Base-by-base conservation (phyloP, 2,888 invertebrate species). In the Limnephilus marmoratus region DNA sequence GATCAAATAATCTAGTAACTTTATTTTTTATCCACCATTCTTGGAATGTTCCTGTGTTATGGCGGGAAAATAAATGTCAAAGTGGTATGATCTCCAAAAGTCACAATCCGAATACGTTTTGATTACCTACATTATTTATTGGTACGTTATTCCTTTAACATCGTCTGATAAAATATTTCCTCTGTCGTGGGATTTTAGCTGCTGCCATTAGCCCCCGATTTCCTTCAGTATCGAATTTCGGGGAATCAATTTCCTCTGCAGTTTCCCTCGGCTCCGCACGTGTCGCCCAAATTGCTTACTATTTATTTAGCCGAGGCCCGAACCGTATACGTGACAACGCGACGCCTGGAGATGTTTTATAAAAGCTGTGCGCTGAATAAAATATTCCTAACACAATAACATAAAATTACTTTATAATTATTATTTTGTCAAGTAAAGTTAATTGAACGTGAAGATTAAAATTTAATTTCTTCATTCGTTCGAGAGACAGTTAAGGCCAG, bases 241-340 rank as follows among this genome's bases (percentile, higher is more conserved):
- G 9, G 37, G 37, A 83, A 83, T 83, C 37, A 83, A 83, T 83
- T 37, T 37, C 24, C 83, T 11, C 83, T 24, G 83, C 24, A 83
- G 37, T 37, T 83, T 34, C 83, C 37, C 83, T 37, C 24, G 18
- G 37, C 83, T 15, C 83, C 83, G 83, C 83, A 83, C 83, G 83
- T 83, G 83, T 83, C 83, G 83, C 41, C 83, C n/a, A 83, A 83
- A 83, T 83, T 37, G 83, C 83, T 34, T 24, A 68, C 24, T 68
- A 68, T 68, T 68, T 68, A 68, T 68, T 68, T 68, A 68, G 24
- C 68, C 68, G 24, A n/a, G 37, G 37, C 83, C 83, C 83, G 34
- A 37, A 83, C 83, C 83, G 24, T 68, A 24, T 41, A 83, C 83
- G 83, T 83, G 83, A 83, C 82, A 31, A 34, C 41, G 83, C 37